Conservation (phyloP, 1,140 invertebrate species). For the Anadara kagoshimensis region DNA sequence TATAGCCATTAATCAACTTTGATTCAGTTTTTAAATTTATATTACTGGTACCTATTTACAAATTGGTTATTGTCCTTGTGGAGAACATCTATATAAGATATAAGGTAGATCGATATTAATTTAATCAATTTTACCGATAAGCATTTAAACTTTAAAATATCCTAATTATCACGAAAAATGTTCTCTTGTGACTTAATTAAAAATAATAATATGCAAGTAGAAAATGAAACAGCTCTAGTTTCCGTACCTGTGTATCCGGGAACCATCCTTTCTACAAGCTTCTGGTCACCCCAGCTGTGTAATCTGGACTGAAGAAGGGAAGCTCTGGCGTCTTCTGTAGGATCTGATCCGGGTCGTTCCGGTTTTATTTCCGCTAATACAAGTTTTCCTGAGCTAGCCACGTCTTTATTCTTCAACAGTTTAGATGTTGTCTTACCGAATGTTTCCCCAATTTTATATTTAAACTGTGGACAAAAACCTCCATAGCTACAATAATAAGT, state of each 20-base stretch:
- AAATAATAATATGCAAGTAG: no score
- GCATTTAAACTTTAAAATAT: no score
- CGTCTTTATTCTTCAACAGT: conserved; percentile 52
- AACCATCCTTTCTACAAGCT: conserved; percentile 62
- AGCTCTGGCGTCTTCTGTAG: conserved; percentile 21
- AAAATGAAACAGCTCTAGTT: background rate
- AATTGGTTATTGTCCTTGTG: no score
- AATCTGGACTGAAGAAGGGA: conserved; percentile 45
- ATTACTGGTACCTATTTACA: no score
- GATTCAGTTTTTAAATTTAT: no score
- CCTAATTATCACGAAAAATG: no score
- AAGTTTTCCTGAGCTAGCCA: conserved; percentile 58
- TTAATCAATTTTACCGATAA: no score
- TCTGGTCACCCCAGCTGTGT: conserved; percentile 63
- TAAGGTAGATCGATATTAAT: no score
- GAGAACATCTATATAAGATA: no score
- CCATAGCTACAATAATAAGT: conserved; percentile 53
- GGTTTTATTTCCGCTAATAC: conserved; percentile 55
- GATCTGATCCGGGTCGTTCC: background rate
- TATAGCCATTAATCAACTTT: no score
- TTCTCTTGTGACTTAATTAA: no score
- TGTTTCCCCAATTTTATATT: conserved; percentile 63
- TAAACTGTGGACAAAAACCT: conserved; percentile 67
- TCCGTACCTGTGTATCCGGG: conserved; percentile 63
- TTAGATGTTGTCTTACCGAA: conserved; percentile 62